These are phyloP conservation scores for Diorhabda sublineata DNA, from an alignment of 1,140 invertebrate genomes.

Conservation along the genomic window DNA sequence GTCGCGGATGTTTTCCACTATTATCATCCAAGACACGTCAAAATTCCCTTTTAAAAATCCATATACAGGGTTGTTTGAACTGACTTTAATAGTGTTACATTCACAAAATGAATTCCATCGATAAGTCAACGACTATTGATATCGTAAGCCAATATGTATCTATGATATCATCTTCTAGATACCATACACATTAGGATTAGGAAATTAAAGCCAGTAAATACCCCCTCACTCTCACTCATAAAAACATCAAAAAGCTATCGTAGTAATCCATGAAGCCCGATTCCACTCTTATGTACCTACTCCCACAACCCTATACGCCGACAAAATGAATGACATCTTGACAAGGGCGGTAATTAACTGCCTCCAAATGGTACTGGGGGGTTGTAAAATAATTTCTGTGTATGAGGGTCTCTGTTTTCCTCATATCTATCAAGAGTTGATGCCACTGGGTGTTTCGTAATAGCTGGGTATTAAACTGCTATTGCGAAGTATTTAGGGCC, in stretches of 20 bases:
- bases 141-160: not conserved
- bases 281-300: not conserved
- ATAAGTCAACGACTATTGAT: too few species aligned
- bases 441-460: conserved; percentile 15
- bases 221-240: not conserved
- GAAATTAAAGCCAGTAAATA: not conserved
- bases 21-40: too few species aligned
- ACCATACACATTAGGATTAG: not conserved
- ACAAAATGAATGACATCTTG: conserved; percentile 18
- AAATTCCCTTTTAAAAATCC: too few species aligned
- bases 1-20: too few species aligned
- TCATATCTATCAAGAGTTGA: conserved; percentile 22
- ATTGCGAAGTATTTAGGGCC: conserved; percentile 21
- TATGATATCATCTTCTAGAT: not conserved
- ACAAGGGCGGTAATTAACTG: conserved; percentile 23
- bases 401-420: conserved; percentile 15
- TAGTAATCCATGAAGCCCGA: not conserved
- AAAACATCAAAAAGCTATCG: conserved; percentile 2
- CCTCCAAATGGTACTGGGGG: conserved; percentile 14
- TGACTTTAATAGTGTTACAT: too few species aligned
- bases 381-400: conserved; percentile 10
- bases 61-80: too few species aligned
- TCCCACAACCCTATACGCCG: not conserved
- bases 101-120: too few species aligned
- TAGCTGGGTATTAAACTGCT: conserved; percentile 20